Evolutionary conservation across 2,888 invertebrate genomes (phyloP), one percentile per base, ranked within the genome.

Genomic region (Epsilonema sp.): DNA sequence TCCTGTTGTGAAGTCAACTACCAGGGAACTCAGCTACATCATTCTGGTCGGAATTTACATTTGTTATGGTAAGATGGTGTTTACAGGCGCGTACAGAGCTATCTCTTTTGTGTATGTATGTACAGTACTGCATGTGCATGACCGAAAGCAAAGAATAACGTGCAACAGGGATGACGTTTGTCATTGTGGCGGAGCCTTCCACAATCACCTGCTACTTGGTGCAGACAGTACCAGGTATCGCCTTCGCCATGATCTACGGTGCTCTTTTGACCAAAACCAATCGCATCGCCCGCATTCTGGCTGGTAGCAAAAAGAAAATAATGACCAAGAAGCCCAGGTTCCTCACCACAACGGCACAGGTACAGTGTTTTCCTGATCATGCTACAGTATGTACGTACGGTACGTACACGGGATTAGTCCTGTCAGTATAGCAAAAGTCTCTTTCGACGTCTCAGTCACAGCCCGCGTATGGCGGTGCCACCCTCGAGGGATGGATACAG

Each of bases 181-280:
- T 82, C 2, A 74, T 94, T 26, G 81, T 92, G 45, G 75, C 89
- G 4, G 72, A 73, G 56, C 79, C 80, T 1, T 70, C 73, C 53
- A 75, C 80, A 49, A 82, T 84, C 0, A 81, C 79, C 21, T 82
- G 90, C 65, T 75, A 84, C 55, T 77, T 90, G 5, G 73, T 89
- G 62, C 80, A 87, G 31, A 77, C 87, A 52, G 81, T 92, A 67
- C 80, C 87, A 0, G 89, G 87, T 2, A 82, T 92, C 66, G 86
- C 89, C 63, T 94, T 97, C 71, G 85, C 90, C 1, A 82, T 94
- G 42, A 87, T 97, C 37, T 94, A 94, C 70, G 89, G 89, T 0
- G 87, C 94, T 1, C 73, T 97, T 25, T 74, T 94, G 46, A 94
- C 94, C 43, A 94, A 94, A 74, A 94, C 94, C 13, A 94, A 92